Conservation (phyloP, 2,113 vertebrate genomes). For the Heterochromis multidens region DNA sequence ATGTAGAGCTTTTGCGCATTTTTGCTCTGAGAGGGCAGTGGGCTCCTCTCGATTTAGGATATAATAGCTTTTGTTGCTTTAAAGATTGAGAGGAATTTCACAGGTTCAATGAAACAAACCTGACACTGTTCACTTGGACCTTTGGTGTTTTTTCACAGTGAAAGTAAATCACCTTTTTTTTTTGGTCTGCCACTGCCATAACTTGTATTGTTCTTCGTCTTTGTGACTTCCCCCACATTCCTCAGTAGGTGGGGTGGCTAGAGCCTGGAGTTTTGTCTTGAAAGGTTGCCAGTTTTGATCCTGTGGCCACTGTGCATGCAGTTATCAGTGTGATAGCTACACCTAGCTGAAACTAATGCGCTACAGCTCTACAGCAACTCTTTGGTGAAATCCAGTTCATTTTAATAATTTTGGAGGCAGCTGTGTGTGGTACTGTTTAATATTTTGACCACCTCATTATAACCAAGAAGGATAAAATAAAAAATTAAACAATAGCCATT, state of each 20-base stretch:
- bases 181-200: not conserved
- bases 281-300: constrained; percentile 34
- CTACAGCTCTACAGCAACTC: not conserved
- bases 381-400: not conserved
- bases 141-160: not conserved
- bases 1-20: constrained; percentile 11
- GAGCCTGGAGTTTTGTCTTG: not conserved
- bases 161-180: not conserved
- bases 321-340: not conserved
- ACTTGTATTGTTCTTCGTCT: constrained; percentile 56
- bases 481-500: not conserved
- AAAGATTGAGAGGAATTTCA: not conserved
- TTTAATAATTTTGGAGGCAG: not conserved
- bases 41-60: not conserved
- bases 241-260: constrained; percentile 38
- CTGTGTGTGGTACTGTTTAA: not conserved
- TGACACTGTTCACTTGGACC: not conserved
- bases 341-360: not conserved
- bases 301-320: not conserved
- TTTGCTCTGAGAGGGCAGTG: not conserved
- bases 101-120: not conserved
- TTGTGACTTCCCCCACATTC: constrained; percentile 63
- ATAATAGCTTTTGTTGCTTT: constrained; percentile 13
- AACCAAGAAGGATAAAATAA: not conserved
- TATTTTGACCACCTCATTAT: not conserved